Evolutionary conservation across 2,888 invertebrate genomes (phyloP).

Genomic region (Torymus aiolomorphi): DNA sequence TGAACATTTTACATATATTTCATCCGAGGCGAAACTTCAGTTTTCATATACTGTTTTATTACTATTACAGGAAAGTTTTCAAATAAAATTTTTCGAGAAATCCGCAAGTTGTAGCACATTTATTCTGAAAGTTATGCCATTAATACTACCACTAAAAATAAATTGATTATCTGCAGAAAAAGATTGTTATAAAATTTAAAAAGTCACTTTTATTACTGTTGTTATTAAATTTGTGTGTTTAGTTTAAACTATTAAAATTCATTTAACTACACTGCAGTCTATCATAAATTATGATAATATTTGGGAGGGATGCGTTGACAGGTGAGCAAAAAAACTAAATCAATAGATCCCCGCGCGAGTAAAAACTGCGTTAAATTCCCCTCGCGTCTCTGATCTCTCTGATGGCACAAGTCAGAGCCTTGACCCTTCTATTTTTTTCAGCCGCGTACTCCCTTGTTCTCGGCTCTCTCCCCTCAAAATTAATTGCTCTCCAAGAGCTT

Average conservation of each 20-base stretch:
- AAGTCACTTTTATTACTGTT: too few species aligned
- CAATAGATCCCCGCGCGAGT: neutral
- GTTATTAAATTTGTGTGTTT: too few species aligned
- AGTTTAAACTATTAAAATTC: too few species aligned
- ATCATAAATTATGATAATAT: constrained; percentile 2
- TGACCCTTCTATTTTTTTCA: neutral
- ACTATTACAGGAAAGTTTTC: too few species aligned
- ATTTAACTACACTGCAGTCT: neutral
- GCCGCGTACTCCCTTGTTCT: neutral
- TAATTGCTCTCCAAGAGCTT: constrained; percentile 39
- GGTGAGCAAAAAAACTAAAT: constrained; percentile 9
- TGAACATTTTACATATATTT: neutral
- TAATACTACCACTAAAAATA: neutral
- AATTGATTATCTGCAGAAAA: too few species aligned
- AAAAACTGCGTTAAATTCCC: constrained; percentile 18
- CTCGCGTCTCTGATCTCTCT: neutral
- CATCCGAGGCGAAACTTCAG: too few species aligned
- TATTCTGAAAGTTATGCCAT: neutral
- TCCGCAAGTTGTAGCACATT: neutral
- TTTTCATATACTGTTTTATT: too few species aligned
- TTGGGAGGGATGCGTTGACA: neutral
- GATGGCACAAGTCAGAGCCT: too few species aligned
- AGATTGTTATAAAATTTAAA: too few species aligned
- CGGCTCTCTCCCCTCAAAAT: constrained; percentile 6
- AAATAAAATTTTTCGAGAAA: neutral